Base-by-base conservation (phyloP, 2,888 invertebrate species). In the Cataglyphis albicans region DNA sequence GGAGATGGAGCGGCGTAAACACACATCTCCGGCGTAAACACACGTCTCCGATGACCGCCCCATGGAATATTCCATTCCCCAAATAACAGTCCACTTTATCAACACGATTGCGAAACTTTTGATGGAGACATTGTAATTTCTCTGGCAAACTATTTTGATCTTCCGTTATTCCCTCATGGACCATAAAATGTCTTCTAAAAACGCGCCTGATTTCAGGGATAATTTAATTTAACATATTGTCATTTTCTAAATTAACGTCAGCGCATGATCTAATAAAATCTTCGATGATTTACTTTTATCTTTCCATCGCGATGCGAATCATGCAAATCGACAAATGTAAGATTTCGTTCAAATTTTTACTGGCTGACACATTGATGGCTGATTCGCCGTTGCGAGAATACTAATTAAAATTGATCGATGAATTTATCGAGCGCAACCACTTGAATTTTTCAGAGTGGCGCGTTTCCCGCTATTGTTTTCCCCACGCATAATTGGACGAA, bases 381-480 rank as follows among this genome's bases (percentile, higher is more conserved):
- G 70, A 5, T 18, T 48, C 3, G 15, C 7, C 63, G 63, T 52
- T 55, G 5, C 55, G 68, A 29, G 81, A 78, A 78, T 68, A 73
- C 64, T 88, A 85, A 90, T 90, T 88, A 74, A 63, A 86, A 90
- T 90, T 90, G 84, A 74, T 25, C 48, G 81, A 76, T 76, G 86
- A 90, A 90, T 85, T 86, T 85, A 89, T 87, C 81, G 29, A 29
- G 81, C 52, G 41, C 64, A 81, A 68, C 44, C 64, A 67, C 57
- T 70, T 86, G 88, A 87, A 89, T 89, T 88, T 87, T 90, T 90
- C 83, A 88, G 32, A 32, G 68, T 52, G 74, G 76, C 91, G 89
- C 92, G 88, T 91, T 92, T 92, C 91, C 92, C 92, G 92, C 87
- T 91, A 91, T 92, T 92, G 92, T 92, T 6, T 86, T 81, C 67